These are phyloP conservation scores for Ameiurus melas DNA, from an alignment of 2,113 vertebrate species.

Conservation along the genomic window DNA sequence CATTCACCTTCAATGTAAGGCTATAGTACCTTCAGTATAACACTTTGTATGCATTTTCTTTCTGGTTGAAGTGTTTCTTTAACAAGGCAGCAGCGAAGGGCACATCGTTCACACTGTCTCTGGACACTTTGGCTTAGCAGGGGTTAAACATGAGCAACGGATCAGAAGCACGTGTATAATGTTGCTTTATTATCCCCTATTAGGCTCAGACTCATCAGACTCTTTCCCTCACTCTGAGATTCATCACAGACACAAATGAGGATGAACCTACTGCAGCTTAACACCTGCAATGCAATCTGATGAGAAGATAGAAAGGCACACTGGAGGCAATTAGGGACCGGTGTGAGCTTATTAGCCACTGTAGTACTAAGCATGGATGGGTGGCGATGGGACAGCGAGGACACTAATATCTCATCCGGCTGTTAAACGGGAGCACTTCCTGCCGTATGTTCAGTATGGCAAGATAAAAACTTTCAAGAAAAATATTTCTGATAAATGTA, in stretches of 20 bases:
- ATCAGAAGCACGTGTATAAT: slow-evolving; percentile 55
- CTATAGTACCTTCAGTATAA: background rate
- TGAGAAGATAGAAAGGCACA: slow-evolving; percentile 12
- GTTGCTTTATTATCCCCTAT: slow-evolving; percentile 50
- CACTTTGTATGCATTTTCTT: background rate
- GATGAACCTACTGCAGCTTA: slow-evolving; percentile 14
- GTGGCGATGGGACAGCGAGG: background rate
- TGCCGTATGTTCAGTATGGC: background rate
- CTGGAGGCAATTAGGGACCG: slow-evolving; percentile 35
- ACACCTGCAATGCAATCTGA: slow-evolving; percentile 27
- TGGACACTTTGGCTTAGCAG: slow-evolving; percentile 56
- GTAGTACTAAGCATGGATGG: slow-evolving; percentile 19
- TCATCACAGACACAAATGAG: background rate
- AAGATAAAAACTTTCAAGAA: background rate
- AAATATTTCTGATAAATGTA: background rate
- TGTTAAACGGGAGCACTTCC: background rate
- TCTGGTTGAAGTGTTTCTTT: background rate
- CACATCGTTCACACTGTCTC: slow-evolving; percentile 67
- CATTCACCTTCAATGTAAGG: background rate
- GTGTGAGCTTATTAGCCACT: slow-evolving; percentile 19
- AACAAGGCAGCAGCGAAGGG: background rate
- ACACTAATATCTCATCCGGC: slow-evolving; percentile 20
- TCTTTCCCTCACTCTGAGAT: slow-evolving; percentile 8
- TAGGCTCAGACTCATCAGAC: background rate
- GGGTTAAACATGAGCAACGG: slow-evolving; percentile 66